Evolutionary conservation across 2,113 vertebrate species (phyloP).

Genomic region (Orthonyx spaldingii): DNA sequence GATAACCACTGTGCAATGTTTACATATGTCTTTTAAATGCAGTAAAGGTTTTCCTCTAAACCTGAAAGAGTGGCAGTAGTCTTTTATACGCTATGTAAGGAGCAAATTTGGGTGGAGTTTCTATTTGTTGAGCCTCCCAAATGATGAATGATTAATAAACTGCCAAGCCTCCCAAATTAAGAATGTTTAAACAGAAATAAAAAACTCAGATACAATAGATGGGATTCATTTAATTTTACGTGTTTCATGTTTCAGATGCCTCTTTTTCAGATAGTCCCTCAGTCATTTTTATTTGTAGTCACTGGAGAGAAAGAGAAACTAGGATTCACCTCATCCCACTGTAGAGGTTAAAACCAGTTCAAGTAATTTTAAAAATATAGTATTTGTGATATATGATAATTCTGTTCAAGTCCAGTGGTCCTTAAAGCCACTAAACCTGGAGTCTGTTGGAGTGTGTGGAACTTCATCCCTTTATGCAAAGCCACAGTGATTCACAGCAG

Average conservation of each 20-base stretch:
- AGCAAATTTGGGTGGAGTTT: not conserved
- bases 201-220: not conserved
- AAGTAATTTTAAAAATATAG: not conserved
- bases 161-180: not conserved
- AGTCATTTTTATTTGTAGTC: not conserved
- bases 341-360: not conserved
- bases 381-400: not conserved
- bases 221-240: not conserved
- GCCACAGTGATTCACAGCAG: not conserved
- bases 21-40: not conserved
- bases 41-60: not conserved
- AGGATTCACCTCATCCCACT: not conserved
- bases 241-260: not conserved
- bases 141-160: not conserved
- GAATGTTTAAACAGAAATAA: not conserved
- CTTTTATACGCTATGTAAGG: not conserved
- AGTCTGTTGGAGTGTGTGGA: not conserved
- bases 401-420: not conserved
- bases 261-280: not conserved
- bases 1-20: not conserved
- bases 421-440: not conserved
- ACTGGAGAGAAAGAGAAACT: not conserved
- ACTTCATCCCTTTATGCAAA: not conserved
- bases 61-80: not conserved
- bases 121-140: not conserved